Conservation (phyloP, 2,113 vertebrate genomes). For the Polypterus bichir region DNA sequence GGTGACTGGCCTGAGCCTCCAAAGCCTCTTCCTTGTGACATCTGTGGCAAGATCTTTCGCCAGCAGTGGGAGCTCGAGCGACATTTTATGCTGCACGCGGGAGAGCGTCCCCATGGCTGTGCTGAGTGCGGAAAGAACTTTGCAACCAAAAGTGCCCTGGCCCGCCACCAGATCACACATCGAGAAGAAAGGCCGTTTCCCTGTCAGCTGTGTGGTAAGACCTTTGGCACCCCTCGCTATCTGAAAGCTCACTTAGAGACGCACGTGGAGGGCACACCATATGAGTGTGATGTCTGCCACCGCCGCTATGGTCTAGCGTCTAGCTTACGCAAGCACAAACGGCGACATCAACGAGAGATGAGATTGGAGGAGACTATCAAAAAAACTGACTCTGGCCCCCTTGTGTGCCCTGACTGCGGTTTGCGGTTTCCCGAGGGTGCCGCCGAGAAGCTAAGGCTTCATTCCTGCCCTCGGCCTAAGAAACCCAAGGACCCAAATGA, state of each 20-base stretch:
- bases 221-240: background rate
- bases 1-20: conserved; percentile 1
- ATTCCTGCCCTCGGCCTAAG: background rate
- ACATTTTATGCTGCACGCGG: conserved; percentile 39
- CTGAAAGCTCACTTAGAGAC: background rate
- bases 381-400: background rate
- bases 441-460: background rate
- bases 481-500: background rate
- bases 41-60: conserved; percentile 47
- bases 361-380: background rate
- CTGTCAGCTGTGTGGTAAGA: background rate
- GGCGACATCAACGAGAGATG: conserved; percentile 29
- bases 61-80: conserved; percentile 44
- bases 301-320: conserved; percentile 35
- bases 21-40: conserved; percentile 29
- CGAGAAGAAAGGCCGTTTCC: background rate
- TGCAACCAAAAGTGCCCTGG: background rate
- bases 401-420: background rate
- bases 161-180: background rate
- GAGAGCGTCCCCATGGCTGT: background rate
- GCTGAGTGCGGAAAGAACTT: conserved; percentile 19
- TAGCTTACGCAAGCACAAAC: conserved; percentile 44
- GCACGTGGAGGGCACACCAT: background rate
- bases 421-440: background rate
- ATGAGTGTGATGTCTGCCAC: conserved; percentile 31